These are phyloP conservation scores for Excalfactoria chinensis DNA, from an alignment of 2,113 vertebrate species.

Conservation along the genomic window DNA sequence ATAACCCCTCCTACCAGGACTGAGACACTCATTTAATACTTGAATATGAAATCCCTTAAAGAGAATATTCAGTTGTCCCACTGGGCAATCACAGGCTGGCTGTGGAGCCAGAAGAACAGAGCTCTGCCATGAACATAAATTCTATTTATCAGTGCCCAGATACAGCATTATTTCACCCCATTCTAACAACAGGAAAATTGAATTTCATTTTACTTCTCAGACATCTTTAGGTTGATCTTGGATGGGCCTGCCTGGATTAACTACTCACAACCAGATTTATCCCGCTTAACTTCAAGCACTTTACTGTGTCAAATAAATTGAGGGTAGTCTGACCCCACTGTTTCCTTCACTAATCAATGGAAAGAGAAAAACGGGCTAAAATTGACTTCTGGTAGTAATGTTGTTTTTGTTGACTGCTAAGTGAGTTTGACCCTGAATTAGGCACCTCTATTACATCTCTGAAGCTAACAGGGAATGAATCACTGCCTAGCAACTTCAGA, in stretches of 20 bases:
- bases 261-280: slow-evolving; percentile 35
- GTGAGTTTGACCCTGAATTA: slow-evolving; percentile 5
- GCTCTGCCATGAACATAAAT: not conserved
- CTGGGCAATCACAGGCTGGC: not conserved
- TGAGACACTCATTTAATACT: not conserved
- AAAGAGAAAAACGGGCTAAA: slow-evolving; percentile 7
- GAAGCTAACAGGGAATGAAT: not conserved
- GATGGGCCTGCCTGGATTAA: not conserved
- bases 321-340: not conserved
- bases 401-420: not conserved
- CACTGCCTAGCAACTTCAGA: not conserved
- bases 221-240: not conserved
- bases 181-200: not conserved
- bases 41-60: not conserved
- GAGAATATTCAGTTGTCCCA: not conserved
- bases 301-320: not conserved
- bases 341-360: not conserved
- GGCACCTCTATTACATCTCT: not conserved
- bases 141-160: not conserved
- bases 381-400: slow-evolving; percentile 22
- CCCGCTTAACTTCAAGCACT: slow-evolving; percentile 1
- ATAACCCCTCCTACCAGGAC: not conserved
- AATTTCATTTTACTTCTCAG: slow-evolving; percentile 7
- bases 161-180: not conserved
- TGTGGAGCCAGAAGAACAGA: not conserved